Conservation (phyloP, 1,140 invertebrate species). For the Temnothorax nylanderi region DNA sequence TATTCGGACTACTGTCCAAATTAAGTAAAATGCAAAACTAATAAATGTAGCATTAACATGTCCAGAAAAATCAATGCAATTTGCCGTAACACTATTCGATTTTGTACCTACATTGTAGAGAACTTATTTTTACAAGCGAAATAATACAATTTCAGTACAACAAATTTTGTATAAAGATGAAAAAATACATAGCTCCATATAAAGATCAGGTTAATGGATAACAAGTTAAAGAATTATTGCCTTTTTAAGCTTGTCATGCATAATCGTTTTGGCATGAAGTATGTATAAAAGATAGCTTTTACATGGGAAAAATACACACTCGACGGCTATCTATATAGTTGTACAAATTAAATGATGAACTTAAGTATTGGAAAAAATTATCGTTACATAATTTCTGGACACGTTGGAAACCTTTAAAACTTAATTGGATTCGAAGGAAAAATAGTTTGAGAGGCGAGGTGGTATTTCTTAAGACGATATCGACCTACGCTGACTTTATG, state of each 20-base stretch:
- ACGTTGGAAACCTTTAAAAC: constrained; percentile 57
- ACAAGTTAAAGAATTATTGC: not conserved
- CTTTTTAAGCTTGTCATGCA: not conserved
- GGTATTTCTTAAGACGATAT: constrained; percentile 50
- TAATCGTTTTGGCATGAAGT: not conserved
- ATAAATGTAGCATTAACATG: constrained; percentile 31
- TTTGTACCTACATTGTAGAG: not conserved
- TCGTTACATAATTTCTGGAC: constrained; percentile 49
- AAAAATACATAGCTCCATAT: not conserved
- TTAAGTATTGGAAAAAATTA: constrained; percentile 56
- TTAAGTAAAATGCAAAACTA: constrained; percentile 2
- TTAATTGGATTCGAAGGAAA: constrained; percentile 67
- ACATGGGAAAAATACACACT: not conserved
- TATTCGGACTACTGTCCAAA: not conserved
- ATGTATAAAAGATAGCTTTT: not conserved
- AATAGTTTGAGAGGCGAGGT: not conserved
- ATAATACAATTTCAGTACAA: not conserved
- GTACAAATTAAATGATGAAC: constrained; percentile 45
- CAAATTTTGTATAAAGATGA: not conserved
- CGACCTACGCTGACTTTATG: constrained; percentile 52
- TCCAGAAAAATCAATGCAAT: not conserved
- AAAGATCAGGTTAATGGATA: not conserved
- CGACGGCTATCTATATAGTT: not conserved
- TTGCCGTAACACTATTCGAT: too few relatives aligned
- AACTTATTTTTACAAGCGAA: not conserved